Evolutionary conservation across 53 echinoderm and acorn worm genomes (phyloP).

Genomic region (Pentamera pediparva): DNA sequence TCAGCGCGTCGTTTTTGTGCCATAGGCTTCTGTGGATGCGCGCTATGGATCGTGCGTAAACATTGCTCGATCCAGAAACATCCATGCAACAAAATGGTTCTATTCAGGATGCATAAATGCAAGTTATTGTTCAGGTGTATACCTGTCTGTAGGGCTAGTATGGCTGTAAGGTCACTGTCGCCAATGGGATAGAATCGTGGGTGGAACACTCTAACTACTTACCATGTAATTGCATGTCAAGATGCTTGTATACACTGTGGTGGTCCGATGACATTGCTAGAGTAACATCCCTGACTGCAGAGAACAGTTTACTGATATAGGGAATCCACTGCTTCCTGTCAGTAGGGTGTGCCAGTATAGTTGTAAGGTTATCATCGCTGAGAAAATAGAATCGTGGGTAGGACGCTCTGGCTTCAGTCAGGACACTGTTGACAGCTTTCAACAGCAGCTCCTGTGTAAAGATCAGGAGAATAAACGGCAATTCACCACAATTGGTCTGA

Average conservation of each 20-base stretch:
- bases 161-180: too few relatives aligned
- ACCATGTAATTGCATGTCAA: constrained; percentile 94
- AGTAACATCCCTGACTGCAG: constrained; percentile 51
- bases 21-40: too few relatives aligned
- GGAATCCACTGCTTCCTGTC: constrained; percentile 71
- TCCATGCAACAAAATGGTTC: too few relatives aligned
- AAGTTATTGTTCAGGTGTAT: too few relatives aligned
- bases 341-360: constrained; percentile 57
- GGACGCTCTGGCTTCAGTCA: constrained; percentile 55
- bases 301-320: constrained; percentile 66
- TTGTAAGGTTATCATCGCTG: constrained; percentile 71
- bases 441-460: constrained; percentile 85
- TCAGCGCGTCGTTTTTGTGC: too few relatives aligned
- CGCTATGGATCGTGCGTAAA: too few relatives aligned
- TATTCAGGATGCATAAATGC: too few relatives aligned
- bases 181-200: too few relatives aligned
- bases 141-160: too few relatives aligned
- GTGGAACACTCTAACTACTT: too few relatives aligned
- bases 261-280: constrained; percentile 55
- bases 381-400: constrained; percentile 87
- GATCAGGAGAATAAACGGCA: background rate
- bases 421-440: constrained; percentile 45
- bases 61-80: too few relatives aligned
- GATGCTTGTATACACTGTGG: constrained; percentile 45
- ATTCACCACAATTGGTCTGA: too few relatives aligned